Conservation (phyloP, 2,888 invertebrate species). For the Rotaria macrura region DNA sequence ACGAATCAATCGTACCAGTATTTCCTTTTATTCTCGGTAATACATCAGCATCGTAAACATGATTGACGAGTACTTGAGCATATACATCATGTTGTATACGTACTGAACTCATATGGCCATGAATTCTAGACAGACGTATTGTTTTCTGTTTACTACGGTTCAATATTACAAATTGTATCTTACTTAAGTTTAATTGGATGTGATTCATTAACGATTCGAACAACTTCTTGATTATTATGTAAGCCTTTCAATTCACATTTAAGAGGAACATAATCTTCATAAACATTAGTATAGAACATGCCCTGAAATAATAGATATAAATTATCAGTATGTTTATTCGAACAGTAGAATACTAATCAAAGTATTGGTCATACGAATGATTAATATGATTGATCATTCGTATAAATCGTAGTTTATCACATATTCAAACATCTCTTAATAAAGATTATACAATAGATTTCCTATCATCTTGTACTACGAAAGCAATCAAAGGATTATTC, state of each 20-base stretch:
- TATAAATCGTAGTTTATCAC: too few relatives aligned
- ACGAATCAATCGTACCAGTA: neutral
- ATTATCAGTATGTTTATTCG: neutral
- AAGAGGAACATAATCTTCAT: constrained; percentile 3
- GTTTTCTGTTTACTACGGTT: too few relatives aligned
- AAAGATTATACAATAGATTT: too few relatives aligned
- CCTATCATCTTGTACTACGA: too few relatives aligned
- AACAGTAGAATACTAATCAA: too few relatives aligned
- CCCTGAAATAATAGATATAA: neutral
- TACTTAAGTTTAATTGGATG: constrained; percentile 17
- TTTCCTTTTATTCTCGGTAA: constrained; percentile 15
- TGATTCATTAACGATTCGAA: neutral
- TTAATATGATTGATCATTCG: too few relatives aligned
- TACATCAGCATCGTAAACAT: constrained; percentile 15
- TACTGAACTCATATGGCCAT: constrained; percentile 18
- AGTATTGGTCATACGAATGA: too few relatives aligned
- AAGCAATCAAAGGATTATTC: too few relatives aligned
- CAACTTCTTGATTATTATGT: constrained; percentile 21
- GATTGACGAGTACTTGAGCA: constrained; percentile 19
- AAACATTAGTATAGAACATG: neutral
- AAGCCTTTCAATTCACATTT: constrained; percentile 19
- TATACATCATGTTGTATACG: constrained; percentile 22
- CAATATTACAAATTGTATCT: too few relatives aligned
- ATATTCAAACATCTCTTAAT: too few relatives aligned
- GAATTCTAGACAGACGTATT: neutral